Evolutionary conservation across 2,888 invertebrate species (phyloP).

Genomic region (Vanessa cardui): DNA sequence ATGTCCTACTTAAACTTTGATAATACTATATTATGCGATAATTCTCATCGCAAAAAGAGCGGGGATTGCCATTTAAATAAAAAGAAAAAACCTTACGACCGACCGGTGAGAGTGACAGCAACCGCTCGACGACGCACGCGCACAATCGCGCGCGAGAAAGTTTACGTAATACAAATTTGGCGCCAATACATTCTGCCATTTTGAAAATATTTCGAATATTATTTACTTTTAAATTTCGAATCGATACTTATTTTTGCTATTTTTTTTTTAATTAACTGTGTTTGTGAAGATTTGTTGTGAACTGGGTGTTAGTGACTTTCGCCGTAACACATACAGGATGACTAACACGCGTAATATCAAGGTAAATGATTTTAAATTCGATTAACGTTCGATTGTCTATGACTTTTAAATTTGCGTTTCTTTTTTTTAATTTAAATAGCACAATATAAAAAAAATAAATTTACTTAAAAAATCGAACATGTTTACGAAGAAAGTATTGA

Average conservation of each 20-base stretch:
- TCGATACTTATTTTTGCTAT: conserved; percentile 18
- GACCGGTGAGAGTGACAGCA: conserved; percentile 75
- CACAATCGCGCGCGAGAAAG: conserved; percentile 59
- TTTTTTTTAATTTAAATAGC: background rate
- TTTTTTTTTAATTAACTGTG: conserved; percentile 41
- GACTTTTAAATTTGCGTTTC: background rate
- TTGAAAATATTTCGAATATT: conserved; percentile 12
- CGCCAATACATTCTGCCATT: conserved; percentile 47
- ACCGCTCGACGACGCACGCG: conserved; percentile 58
- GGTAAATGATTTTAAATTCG: conserved; percentile 45
- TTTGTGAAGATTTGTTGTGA: conserved; percentile 54
- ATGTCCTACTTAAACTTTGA: conserved; percentile 61
- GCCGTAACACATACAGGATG: conserved; percentile 57
- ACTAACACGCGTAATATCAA: conserved; percentile 67
- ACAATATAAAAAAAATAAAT: too few species aligned
- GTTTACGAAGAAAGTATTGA: background rate
- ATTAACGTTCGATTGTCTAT: conserved; percentile 1
- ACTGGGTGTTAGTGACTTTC: conserved; percentile 68
- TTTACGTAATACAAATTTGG: conserved; percentile 58
- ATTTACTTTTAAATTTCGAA: conserved; percentile 15
- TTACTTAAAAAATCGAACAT: background rate
- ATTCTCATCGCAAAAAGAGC: conserved; percentile 57
- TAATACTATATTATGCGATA: conserved; percentile 68
- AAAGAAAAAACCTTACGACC: conserved; percentile 65
- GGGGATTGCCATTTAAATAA: conserved; percentile 74